phyloP scores from a whole-genome alignment of 1,140 invertebrate species.

The Reticulitermes speratus region DNA sequence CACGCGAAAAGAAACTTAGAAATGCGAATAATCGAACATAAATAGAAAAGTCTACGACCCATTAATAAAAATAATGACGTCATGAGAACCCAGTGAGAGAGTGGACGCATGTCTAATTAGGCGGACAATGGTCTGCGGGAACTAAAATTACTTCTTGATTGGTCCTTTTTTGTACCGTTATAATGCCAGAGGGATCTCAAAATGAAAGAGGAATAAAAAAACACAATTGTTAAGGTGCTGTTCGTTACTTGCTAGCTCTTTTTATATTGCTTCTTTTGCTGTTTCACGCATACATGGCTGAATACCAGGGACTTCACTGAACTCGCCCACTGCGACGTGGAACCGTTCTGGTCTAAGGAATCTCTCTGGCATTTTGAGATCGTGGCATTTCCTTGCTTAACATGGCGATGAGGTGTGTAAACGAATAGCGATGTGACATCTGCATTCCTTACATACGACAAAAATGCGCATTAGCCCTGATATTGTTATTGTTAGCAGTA shows the following conservation, averaged over 20 bases:
- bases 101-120: slow-evolving; percentile 2
- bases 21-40: neutral
- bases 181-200: neutral
- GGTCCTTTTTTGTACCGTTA: neutral
- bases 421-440: too few relatives aligned
- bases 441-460: too few relatives aligned
- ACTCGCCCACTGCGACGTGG: too few relatives aligned
- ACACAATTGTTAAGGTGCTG: neutral
- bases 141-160: neutral
- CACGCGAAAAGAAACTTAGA: neutral
- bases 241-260: neutral
- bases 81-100: neutral
- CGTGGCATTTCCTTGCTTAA: too few relatives aligned
- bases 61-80: slow-evolving; percentile 14
- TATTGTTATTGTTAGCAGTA: too few relatives aligned
- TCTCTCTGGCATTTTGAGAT: too few relatives aligned
- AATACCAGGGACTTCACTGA: too few relatives aligned
- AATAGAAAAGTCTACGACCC: neutral
- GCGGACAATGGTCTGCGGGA: neutral
- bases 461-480: too few relatives aligned
- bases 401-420: too few relatives aligned
- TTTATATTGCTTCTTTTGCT: too few relatives aligned
- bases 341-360: too few relatives aligned
- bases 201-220: neutral
- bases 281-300: too few relatives aligned